Base-by-base conservation (phyloP, 2,113 vertebrate species). In the Rhadina sibilatrix region DNA sequence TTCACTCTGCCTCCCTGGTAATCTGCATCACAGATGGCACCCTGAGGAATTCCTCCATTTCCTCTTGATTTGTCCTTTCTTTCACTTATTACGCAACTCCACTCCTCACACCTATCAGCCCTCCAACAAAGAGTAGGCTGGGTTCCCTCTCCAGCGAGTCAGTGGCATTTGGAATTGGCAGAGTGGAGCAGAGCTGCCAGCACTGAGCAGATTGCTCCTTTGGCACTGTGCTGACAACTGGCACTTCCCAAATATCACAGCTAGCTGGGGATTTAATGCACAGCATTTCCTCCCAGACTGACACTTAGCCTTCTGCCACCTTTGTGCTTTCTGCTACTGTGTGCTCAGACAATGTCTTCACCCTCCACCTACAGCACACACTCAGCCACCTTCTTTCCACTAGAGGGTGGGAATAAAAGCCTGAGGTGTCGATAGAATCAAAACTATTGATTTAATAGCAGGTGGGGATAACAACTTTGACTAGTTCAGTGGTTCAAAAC, bases 121-220 rank as follows among this genome's bases (percentile, higher is more conserved):
- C 90, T 96, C 95, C 92, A 93, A 85, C 93, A 87, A 93, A 91
- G 90, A 96, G 87, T 63, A 37, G 92, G 94, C 79, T 5, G 44
- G 87, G 71, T 88, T 96, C 90, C 92, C 94, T 80, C 82, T 85
- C 79, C 40, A 95, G 87, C 82, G 40, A 95, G 92, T 96, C 94
- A 93, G 94, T 78, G 92, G 90, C 92, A 96, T 94, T 86, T 59
- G 1, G 80, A 96, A 89, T 94, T 95, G 88, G 93, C 96, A 95
- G 94, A 91, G 79, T 83, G 86, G 68, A 95, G 90, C 91, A 63
- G 56, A 95, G 94, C 81, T 96, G 94, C 90, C 95, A 96, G 91
- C 83, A 63, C 82, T 15, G 92, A 96, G 95, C 94, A 97, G 93
- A 96, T 96, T 97, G 94, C 93, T 97, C 95, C 91, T 94, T 93